A percentile compares a stretch with the other conserved stretches of the same genome.
Evolutionary conservation across 2,797 vertebrate species (phyloP).

Genomic region (Lophura swinhoii): DNA sequence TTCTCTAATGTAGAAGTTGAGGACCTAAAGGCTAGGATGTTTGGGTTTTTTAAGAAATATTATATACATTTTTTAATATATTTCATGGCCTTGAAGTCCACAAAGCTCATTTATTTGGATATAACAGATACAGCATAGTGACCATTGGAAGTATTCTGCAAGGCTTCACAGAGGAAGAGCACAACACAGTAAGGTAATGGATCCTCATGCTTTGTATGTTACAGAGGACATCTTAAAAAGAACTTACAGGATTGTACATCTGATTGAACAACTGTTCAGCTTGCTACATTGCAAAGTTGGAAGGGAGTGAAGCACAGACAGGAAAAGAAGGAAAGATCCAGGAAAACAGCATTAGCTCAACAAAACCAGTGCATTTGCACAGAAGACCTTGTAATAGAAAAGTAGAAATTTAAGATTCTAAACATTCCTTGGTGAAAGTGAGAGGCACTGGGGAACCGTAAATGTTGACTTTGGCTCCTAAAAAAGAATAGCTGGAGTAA

Average conservation of each 20-base stretch:
- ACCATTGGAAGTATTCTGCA: constrained; percentile 56
- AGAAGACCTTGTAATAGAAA: constrained; percentile 78
- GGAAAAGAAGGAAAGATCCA: constrained; percentile 87
- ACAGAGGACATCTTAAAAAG: constrained; percentile 83
- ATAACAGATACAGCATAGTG: constrained; percentile 46
- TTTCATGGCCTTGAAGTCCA: constrained; percentile 67
- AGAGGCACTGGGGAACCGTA: constrained; percentile 80
- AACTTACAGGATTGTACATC: constrained; percentile 99
- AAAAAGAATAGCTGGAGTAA: constrained; percentile 84
- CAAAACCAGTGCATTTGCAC: constrained; percentile 81
- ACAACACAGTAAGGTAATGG: constrained; percentile 63
- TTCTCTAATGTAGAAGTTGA: constrained; percentile 54
- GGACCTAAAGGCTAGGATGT: constrained; percentile 63
- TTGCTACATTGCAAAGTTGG: constrained; percentile 96
- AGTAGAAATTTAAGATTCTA: constrained; percentile 82
- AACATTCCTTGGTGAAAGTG: constrained; percentile 82
- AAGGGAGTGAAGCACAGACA: constrained; percentile 83
- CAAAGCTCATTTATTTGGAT: constrained; percentile 64
- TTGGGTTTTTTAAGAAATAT: constrained; percentile 20
- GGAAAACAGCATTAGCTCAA: constrained; percentile 91
- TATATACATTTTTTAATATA: constrained; percentile 28
- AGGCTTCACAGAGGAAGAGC: constrained; percentile 62
- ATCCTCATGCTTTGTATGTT: constrained; percentile 95
- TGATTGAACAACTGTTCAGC: constrained; percentile 99
- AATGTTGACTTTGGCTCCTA: constrained; percentile 88